A percentile compares a stretch with the other conserved stretches of the same genome.
phyloP scores from a whole-genome alignment of 2,888 invertebrate species.

The Dinocampus coccinellae region DNA sequence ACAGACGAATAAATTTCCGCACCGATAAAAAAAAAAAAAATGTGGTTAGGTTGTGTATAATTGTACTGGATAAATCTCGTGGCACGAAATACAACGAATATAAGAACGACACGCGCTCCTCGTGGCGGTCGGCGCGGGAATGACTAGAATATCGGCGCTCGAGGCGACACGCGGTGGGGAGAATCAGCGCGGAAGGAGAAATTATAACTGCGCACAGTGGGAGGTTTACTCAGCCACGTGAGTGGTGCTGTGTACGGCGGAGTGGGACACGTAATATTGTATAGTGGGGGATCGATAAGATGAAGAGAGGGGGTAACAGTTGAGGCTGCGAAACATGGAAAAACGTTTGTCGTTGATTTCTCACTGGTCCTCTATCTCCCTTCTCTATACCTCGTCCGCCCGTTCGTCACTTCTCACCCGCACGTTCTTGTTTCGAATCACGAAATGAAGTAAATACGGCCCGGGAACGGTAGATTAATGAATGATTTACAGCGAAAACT shows the following conservation, averaged over 20 bases:
- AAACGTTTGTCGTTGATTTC: conserved; percentile 32
- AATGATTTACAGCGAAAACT: background rate
- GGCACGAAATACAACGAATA: conserved; percentile 50
- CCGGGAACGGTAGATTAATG: background rate
- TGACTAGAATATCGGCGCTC: conserved; percentile 56
- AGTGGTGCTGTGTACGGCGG: background rate
- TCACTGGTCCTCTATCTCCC: background rate
- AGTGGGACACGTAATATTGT: conserved; percentile 1
- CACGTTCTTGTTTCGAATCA: background rate
- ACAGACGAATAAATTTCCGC: background rate
- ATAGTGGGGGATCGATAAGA: background rate
- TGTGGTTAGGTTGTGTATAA: conserved; percentile 32
- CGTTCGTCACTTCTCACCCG: background rate
- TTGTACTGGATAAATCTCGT: conserved; percentile 44
- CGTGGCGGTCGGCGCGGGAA: conserved; percentile 64
- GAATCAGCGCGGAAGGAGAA: conserved; percentile 6
- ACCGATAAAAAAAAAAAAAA: conserved; percentile 33
- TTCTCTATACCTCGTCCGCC: background rate
- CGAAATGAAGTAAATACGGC: conserved; percentile 7
- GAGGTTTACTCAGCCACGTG: background rate
- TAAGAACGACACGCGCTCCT: conserved; percentile 56
- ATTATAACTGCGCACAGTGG: background rate
- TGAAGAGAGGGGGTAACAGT: conserved; percentile 7
- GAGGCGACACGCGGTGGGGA: conserved; percentile 28
- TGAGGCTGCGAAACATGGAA: conserved; percentile 27